These are phyloP conservation scores for Eubucco bourcierii DNA, from an alignment of 2,113 vertebrate genomes.

Conservation along the genomic window DNA sequence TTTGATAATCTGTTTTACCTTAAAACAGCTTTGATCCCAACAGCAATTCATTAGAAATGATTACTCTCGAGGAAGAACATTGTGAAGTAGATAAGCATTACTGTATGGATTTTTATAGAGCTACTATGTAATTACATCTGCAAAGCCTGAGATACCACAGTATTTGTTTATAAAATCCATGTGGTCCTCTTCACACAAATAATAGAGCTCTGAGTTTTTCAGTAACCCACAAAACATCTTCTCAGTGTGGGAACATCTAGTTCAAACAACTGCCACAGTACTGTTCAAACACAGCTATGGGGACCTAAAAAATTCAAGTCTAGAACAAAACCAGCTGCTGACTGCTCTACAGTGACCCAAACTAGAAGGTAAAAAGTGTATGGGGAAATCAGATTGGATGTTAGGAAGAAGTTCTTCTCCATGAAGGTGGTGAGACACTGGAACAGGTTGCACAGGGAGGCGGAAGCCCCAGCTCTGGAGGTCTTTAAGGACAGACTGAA, in stretches of 20 bases:
- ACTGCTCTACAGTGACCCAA: neutral
- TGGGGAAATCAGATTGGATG: neutral
- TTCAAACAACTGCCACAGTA: neutral
- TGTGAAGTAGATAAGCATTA: neutral
- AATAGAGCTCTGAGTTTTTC: neutral
- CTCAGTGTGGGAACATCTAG: neutral
- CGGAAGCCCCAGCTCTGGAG: too few species aligned
- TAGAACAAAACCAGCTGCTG: neutral
- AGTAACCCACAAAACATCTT: neutral
- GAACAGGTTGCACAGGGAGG: too few species aligned
- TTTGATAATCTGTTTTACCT: neutral
- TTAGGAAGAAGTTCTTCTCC: too few species aligned
- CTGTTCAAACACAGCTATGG: neutral
- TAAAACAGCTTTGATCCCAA: neutral
- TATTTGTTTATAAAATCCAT: neutral
- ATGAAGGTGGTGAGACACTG: too few species aligned
- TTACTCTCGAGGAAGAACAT: neutral
- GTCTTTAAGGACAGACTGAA: too few species aligned
- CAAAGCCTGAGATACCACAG: neutral
- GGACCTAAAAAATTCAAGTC: neutral
- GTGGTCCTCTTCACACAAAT: neutral
- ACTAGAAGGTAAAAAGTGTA: neutral
- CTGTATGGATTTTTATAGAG: neutral
- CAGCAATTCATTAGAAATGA: neutral
- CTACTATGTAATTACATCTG: neutral